A percentile compares a stretch with the other conserved stretches of the same genome.
Evolutionary conservation across 92 coral and sea anemone species (phyloP).

Genomic region (Porites rus): DNA sequence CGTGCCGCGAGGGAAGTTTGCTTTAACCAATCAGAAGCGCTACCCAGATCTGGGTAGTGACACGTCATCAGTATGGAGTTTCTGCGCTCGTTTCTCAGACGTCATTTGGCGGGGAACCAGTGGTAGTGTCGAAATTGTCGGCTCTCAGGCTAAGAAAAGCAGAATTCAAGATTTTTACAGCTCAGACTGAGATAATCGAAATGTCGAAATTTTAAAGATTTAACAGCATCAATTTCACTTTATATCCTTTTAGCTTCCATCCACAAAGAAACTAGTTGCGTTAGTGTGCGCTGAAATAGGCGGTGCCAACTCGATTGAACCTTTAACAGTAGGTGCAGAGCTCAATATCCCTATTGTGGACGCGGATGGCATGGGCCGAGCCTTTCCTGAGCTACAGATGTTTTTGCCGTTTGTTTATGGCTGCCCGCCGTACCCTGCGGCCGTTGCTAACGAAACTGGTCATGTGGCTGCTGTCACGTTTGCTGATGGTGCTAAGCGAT

Average conservation of each 20-base stretch:
- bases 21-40: no score
- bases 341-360: conserved; percentile 93
- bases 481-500: conserved; percentile 70
- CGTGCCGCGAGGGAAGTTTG: no score
- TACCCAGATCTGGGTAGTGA: no score
- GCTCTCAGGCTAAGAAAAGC: no score
- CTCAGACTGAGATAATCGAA: no score
- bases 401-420: conserved; percentile 85
- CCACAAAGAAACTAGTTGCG: conserved; percentile 66
- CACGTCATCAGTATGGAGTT: no score
- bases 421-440: conserved; percentile 76
- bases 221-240: not conserved
- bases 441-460: conserved; percentile 78
- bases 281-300: conserved; percentile 85
- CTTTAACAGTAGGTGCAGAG: conserved; percentile 81
- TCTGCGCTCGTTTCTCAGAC: no score
- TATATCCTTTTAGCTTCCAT: not conserved
- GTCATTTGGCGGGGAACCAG: no score
- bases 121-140: no score
- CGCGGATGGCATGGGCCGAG: conserved; percentile 99
- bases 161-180: no score
- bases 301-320: conserved; percentile 91
- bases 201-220: not conserved
- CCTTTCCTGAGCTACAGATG: conserved; percentile 98
- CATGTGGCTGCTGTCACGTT: conserved; percentile 60